Evolutionary conservation across 2,113 vertebrate species (phyloP).

Genomic region (Vimba vimba): DNA sequence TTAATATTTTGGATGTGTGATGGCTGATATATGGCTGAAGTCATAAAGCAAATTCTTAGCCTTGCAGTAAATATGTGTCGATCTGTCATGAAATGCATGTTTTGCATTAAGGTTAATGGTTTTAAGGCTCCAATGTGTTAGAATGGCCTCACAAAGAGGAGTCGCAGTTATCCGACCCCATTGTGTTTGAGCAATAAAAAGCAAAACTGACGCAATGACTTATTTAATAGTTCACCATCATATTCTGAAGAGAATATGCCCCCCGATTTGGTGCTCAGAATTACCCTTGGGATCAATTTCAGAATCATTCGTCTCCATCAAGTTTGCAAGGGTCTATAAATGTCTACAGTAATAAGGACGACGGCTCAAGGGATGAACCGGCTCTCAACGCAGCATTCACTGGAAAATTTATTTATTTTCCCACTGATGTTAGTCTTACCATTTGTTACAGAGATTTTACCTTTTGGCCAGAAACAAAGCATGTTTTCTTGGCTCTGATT

Average conservation of each 20-base stretch:
- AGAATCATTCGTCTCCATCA: slow-evolving; percentile 41
- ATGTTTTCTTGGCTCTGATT: slow-evolving; percentile 49
- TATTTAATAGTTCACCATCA: slow-evolving; percentile 58
- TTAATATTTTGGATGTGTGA: slow-evolving; percentile 58
- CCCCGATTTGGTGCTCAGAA: slow-evolving; percentile 46
- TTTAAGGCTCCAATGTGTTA: slow-evolving; percentile 59
- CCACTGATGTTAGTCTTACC: slow-evolving; percentile 45
- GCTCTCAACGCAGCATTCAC: slow-evolving; percentile 56
- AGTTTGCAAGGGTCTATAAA: slow-evolving; percentile 55
- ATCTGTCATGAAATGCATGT: slow-evolving; percentile 51
- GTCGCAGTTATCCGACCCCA: slow-evolving; percentile 68
- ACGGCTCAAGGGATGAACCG: slow-evolving; percentile 45
- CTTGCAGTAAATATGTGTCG: slow-evolving; percentile 51
- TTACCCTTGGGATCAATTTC: slow-evolving; percentile 48
- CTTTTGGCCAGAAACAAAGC: slow-evolving; percentile 46
- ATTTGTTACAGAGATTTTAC: slow-evolving; percentile 48
- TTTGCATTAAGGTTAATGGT: slow-evolving; percentile 65
- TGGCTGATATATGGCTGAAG: slow-evolving; percentile 54
- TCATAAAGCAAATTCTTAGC: slow-evolving; percentile 60
- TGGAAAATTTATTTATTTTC: slow-evolving; percentile 61
- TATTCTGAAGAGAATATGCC: slow-evolving; percentile 49
- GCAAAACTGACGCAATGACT: slow-evolving; percentile 63
- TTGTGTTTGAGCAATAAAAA: slow-evolving; percentile 63
- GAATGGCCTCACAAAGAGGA: slow-evolving; percentile 56
- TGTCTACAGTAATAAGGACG: slow-evolving; percentile 58